phyloP scores from a whole-genome alignment of 2,797 vertebrate genomes.

The Danio jaintianensis region DNA sequence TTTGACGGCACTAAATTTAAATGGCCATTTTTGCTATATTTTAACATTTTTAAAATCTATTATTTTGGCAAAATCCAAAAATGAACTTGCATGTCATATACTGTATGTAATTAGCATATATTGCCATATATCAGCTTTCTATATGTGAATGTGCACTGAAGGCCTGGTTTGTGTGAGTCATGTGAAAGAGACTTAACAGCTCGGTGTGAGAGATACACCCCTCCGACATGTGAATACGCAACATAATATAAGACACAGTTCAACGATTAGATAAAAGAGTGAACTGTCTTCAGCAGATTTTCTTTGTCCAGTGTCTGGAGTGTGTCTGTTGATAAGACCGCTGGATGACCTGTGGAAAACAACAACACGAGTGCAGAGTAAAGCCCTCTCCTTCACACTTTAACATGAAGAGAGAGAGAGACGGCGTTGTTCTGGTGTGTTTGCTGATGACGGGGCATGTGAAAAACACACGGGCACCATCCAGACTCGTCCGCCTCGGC shows the following conservation, averaged over 20 bases:
- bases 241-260: background rate
- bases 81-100: too few species aligned
- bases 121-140: too few species aligned
- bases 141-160: background rate
- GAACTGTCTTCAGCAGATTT: background rate
- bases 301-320: constrained; percentile 5
- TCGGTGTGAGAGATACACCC: constrained; percentile 17
- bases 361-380: constrained; percentile 8
- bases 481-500: constrained; percentile 1
- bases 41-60: too few species aligned
- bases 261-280: background rate
- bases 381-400: background rate
- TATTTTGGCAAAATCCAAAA: too few species aligned
- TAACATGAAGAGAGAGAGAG: background rate
- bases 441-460: constrained; percentile 57
- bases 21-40: background rate
- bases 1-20: too few species aligned
- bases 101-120: too few species aligned
- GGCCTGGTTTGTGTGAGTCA: constrained; percentile 5
- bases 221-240: background rate
- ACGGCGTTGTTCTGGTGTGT: constrained; percentile 63
- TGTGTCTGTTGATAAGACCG: constrained; percentile 29
- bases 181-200: constrained; percentile 3
- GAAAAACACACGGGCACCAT: constrained; percentile 26
- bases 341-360: constrained; percentile 46